phyloP scores from a whole-genome alignment of 37 sponge, comb jelly and placozoan genomes.

The Geodia barretti region DNA sequence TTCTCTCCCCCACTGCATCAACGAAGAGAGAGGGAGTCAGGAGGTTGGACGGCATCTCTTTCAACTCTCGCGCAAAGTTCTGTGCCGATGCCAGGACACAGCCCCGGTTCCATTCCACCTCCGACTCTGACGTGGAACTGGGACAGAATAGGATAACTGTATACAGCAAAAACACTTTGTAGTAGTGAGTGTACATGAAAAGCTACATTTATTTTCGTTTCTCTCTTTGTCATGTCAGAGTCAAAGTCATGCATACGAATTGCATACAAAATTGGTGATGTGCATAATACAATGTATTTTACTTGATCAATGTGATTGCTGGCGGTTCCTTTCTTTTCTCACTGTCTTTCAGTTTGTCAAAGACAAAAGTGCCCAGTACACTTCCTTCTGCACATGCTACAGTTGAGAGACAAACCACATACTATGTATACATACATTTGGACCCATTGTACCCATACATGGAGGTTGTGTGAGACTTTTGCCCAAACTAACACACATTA shows the following conservation, averaged over 20 bases:
- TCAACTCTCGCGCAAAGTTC: conserved; percentile 88
- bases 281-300: neutral
- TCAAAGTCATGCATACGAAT: too few species aligned
- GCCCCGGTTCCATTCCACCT: conserved; percentile 68
- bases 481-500: too few species aligned
- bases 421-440: too few species aligned
- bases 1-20: conserved; percentile 41
- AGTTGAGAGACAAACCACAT: too few species aligned
- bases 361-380: conserved; percentile 53
- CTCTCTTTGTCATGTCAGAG: too few species aligned
- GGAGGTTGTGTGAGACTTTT: too few species aligned
- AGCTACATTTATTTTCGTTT: too few species aligned
- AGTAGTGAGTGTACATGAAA: too few species aligned
- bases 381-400: conserved; percentile 79
- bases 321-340: conserved; percentile 28
- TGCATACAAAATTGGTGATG: too few species aligned
- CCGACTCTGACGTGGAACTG: neutral
- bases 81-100: conserved; percentile 66
- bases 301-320: conserved; percentile 12
- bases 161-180: too few species aligned
- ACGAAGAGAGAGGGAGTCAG: conserved; percentile 91
- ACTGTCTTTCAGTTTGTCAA: conserved; percentile 61
- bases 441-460: too few species aligned
- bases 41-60: conserved; percentile 87
- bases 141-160: neutral